Base-by-base conservation (phyloP, 2,113 vertebrate species). In the Lepus europaeus region DNA sequence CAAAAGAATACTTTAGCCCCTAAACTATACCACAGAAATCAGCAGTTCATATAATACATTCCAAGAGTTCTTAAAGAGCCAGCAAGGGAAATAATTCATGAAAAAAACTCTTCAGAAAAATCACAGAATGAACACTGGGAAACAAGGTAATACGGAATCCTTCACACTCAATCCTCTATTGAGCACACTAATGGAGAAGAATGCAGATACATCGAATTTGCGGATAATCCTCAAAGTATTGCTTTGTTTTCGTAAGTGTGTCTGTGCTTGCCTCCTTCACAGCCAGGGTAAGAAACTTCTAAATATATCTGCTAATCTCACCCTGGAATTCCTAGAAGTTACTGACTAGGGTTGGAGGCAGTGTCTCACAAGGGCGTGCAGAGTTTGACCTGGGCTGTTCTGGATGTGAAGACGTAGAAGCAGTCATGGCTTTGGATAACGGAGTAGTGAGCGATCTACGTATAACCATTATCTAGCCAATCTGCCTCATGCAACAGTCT, bases 41-140 rank as follows among this genome's bases (percentile, higher is more conserved):
- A 95, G 59, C 70, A 95, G 66, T 89, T 56, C 39, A 56, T 84
- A 56, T 63, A 49, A 85, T 88, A 81, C 86, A 82, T 82, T 94
- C 73, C 39, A 85, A 91, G 70, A 0, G 3, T 70, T 90, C 69
- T 94, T 90, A 73, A 96, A 94, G 59, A 78, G 29, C 88, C 70
- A 90, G 88, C 29, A 83, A 88, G 87, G 63, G 49, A 87, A 88
- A 77, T 77, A 83, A 91, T 89, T 83, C 29, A 51, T 77, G 36
- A 74, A 83, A 91, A 92, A 92, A 72, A 51, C 56, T 45, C 91
- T 81, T 81, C n/a, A 91, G 76, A 90, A 89, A 96, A 83, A 80
- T 87, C 22, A 72, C 23, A 51, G 23, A 90, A 19, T 76, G 85
- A 90, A 87, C 49, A 80, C 86, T 53, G 86, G 49, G 73, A 91